A percentile compares a stretch with the other conserved stretches of the same genome.
phyloP scores from a whole-genome alignment of 2,797 vertebrate genomes.

The Microctenopoma steveboyesi region DNA sequence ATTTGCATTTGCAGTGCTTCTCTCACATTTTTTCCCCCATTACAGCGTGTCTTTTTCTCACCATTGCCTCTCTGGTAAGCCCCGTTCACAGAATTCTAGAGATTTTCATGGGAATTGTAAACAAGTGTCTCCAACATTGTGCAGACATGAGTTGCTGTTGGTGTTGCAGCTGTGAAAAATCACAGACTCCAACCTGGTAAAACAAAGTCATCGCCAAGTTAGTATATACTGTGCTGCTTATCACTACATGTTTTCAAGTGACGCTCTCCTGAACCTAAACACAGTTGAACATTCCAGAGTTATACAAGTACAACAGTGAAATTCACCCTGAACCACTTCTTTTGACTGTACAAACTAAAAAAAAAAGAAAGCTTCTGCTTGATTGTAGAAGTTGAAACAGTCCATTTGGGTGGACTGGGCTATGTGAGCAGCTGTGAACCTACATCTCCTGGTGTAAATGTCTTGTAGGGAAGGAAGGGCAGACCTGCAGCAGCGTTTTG shows the following conservation, averaged over 20 bases:
- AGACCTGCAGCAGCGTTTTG: too few species aligned
- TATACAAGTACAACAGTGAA: too few species aligned
- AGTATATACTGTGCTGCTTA: slow-evolving; percentile 30
- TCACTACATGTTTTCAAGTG: slow-evolving; percentile 32
- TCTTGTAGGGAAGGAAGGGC: too few species aligned
- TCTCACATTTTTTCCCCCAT: slow-evolving; percentile 18
- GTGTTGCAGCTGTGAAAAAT: slow-evolving; percentile 53
- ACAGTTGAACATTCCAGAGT: not conserved
- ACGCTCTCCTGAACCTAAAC: slow-evolving; percentile 44
- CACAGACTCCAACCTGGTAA: slow-evolving; percentile 28
- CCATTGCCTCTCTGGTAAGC: slow-evolving; percentile 45
- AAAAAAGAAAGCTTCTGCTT: too few species aligned
- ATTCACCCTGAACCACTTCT: too few species aligned
- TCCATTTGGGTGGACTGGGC: too few species aligned
- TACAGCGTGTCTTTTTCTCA: slow-evolving; percentile 36
- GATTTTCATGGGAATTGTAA: slow-evolving; percentile 58
- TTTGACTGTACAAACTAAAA: too few species aligned
- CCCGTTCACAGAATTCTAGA: slow-evolving; percentile 32
- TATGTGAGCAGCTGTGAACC: too few species aligned
- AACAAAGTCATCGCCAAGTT: slow-evolving; percentile 50
- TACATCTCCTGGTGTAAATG: too few species aligned
- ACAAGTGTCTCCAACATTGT: slow-evolving; percentile 59
- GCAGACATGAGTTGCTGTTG: slow-evolving; percentile 48
- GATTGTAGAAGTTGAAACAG: too few species aligned
- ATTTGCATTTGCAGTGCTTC: slow-evolving; percentile 1